Conservation (phyloP, 1,140 invertebrate genomes). For the Ceratina calcarata region DNA sequence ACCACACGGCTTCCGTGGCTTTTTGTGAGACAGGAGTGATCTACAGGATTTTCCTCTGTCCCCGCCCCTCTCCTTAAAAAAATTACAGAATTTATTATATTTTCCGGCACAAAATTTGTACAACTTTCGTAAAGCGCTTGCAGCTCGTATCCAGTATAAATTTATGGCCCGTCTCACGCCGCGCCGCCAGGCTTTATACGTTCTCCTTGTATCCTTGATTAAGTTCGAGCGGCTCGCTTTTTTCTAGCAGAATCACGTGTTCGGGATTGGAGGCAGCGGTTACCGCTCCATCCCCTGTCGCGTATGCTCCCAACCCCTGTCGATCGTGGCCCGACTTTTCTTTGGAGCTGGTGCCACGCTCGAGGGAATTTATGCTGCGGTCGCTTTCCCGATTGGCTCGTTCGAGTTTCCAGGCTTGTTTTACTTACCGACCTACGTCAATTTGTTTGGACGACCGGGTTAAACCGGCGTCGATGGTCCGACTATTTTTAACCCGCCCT, state of each 20-base stretch:
- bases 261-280: neutral
- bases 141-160: neutral
- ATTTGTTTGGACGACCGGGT: conserved; percentile 63
- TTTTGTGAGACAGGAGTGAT: neutral
- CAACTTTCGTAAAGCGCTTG: too few relatives aligned
- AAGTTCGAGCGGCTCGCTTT: conserved; percentile 18
- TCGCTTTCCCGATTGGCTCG: conserved; percentile 11
- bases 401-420: conserved; percentile 65
- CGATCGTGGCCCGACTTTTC: conserved; percentile 36
- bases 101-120: neutral
- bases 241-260: conserved; percentile 7
- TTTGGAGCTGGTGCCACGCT: neutral
- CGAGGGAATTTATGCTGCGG: conserved; percentile 63
- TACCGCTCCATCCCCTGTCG: too few relatives aligned
- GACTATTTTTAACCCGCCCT: conserved; percentile 48
- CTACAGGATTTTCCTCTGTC: conserved; percentile 17
- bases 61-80: too few relatives aligned
- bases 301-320: neutral
- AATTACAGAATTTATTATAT: conserved; percentile 13
- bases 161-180: neutral
- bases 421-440: conserved; percentile 65
- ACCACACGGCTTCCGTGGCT: neutral
- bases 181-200: too few relatives aligned
- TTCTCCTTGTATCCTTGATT: conserved; percentile 22
- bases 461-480: conserved; percentile 33